Conservation (phyloP, 1,140 invertebrate genomes). For the Idris sp. region DNA sequence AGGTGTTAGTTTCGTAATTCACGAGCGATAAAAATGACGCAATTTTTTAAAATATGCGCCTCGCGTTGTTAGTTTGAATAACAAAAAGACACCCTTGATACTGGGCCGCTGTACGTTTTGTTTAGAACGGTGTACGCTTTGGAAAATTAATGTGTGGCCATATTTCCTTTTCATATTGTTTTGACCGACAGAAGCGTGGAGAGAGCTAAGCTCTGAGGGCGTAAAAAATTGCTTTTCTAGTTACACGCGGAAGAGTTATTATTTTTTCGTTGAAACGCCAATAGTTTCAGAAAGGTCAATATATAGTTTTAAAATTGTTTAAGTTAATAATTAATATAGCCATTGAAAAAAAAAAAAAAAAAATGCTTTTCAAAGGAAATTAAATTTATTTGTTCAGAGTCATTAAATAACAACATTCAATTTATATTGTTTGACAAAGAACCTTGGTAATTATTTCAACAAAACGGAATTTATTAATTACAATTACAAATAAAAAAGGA, state of each 20-base stretch:
- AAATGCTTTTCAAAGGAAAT: no score
- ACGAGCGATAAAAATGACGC: slow-evolving; percentile 3
- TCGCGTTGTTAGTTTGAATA: slow-evolving; percentile 22
- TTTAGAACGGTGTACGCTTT: slow-evolving; percentile 28
- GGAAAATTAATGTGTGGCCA: slow-evolving; percentile 46
- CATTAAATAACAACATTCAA: no score
- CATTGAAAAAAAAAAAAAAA: no score
- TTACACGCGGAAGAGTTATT: slow-evolving; percentile 33
- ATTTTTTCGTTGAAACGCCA: slow-evolving; percentile 34
- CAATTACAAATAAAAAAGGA: no score
- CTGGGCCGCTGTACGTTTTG: slow-evolving; percentile 23
- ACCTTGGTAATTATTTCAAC: no score
- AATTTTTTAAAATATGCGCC: slow-evolving; percentile 14
- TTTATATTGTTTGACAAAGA: no score
- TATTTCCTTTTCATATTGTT: slow-evolving; percentile 52
- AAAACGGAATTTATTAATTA: no score
- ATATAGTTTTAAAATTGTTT: neutral
- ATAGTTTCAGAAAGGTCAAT: slow-evolving; percentile 23
- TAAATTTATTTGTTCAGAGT: no score
- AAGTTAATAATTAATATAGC: no score
- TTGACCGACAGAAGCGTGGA: slow-evolving; percentile 52
- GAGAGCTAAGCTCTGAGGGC: slow-evolving; percentile 26
- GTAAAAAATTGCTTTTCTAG: slow-evolving; percentile 50
- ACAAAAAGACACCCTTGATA: slow-evolving; percentile 21
- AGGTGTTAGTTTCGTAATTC: neutral